Evolutionary conservation across 2,113 vertebrate species (phyloP).

Genomic region (Cacatua alba): DNA sequence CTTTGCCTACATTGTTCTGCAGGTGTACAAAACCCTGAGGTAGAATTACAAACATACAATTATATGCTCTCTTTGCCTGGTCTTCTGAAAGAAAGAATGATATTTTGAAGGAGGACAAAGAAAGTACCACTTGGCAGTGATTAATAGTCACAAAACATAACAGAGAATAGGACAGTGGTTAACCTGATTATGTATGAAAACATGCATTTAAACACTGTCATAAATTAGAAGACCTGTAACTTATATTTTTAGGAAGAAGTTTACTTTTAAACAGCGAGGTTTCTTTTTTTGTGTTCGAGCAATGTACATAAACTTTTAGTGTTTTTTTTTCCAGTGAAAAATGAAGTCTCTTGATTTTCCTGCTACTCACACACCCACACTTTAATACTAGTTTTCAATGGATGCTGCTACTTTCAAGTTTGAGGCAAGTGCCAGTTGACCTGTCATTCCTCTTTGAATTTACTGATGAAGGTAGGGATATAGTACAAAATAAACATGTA

Average conservation of each 20-base stretch:
- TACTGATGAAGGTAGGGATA: neutral
- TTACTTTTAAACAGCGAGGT: neutral
- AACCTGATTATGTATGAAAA: conserved; percentile 26
- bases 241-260: neutral
- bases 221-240: neutral
- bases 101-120: neutral
- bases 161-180: neutral
- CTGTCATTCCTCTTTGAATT: neutral
- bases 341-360: neutral
- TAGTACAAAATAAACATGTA: neutral
- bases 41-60: neutral
- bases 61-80: neutral
- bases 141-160: conserved; percentile 9
- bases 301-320: neutral
- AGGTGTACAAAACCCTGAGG: neutral
- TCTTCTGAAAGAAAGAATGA: conserved; percentile 7
- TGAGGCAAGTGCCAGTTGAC: neutral
- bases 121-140: neutral
- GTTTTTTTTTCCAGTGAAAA: neutral
- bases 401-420: neutral
- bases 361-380: neutral
- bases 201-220: neutral
- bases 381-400: neutral
- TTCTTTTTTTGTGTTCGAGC: too few species aligned
- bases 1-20: neutral